Evolutionary conservation across 2,113 vertebrate species (phyloP), one percentile per base, ranked within the genome.

Genomic region (Scomber japonicus): DNA sequence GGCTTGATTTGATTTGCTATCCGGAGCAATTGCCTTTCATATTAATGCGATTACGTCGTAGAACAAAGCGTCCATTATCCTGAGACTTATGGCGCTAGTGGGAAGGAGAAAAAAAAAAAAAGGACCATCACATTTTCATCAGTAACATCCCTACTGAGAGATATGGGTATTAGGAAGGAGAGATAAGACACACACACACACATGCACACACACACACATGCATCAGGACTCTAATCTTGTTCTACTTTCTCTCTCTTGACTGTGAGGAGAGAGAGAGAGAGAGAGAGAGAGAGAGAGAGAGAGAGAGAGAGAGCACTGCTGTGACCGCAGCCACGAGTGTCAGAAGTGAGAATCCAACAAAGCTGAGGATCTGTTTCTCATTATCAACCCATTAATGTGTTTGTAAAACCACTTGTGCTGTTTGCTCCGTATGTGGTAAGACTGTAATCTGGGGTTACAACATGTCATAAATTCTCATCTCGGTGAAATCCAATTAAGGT

Each of bases 1-100:
- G 84, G 81, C 87, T 78, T 90, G 92, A 94, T 93, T 94, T 92
- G 89, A 93, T 94, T 92, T 93, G 86, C 80, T 87, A 90, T 92
- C 88, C 86, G 83, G 48, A 90, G 86, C 89, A 89, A 93, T 91
- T 91, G 89, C 80, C 89, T 91, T 89, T 93, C 90, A 89, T 93
- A 93, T 93, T 93, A 93, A 92, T 93, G 86, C 59, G 83, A 94
- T 93, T 94, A 93, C 63, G 85, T 80, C 54, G 77, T 78, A 89
- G 86, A 91, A 94, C 91, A 93, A 93, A 93, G 83, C 76, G 21
- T 72, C 83, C 86, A 91, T 94, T 93, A 94, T 89, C 70, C 76
- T 63, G 82, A 88, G 87, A 87, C 91, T 92, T 92, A 91, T 92
- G 86, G 88, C 31, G 17, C 76, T 77, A 50, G 75, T 86, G 81